These are phyloP conservation scores for Cheilosia grossa DNA, from an alignment of 2,888 invertebrate species.

Conservation along the genomic window DNA sequence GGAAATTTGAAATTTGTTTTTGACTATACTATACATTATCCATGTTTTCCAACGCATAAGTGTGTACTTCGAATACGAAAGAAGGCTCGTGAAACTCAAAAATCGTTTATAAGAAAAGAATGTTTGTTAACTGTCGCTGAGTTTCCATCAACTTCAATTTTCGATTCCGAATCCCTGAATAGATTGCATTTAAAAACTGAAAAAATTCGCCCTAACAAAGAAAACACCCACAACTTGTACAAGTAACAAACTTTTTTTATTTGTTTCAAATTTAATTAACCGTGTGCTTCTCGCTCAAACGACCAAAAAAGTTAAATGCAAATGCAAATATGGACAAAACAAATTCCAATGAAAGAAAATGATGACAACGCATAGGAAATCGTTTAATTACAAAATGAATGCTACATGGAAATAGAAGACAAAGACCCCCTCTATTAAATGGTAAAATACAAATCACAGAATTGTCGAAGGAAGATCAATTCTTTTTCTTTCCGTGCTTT, in stretches of 20 bases:
- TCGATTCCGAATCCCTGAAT: too few species aligned
- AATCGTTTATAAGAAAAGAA: too few species aligned
- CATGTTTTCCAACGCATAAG: too few species aligned
- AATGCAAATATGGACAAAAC: conserved; percentile 42
- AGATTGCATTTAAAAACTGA: too few species aligned
- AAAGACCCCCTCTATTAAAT: conserved; percentile 52
- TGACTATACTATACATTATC: too few species aligned
- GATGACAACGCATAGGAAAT: conserved; percentile 24
- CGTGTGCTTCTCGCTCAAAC: conserved; percentile 26
- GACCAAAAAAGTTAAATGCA: conserved; percentile 32
- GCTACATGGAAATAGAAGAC: conserved; percentile 48
- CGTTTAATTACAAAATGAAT: conserved; percentile 63
- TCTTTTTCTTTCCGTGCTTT: conserved; percentile 79
- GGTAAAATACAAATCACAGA: conserved; percentile 74
- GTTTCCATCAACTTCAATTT: too few species aligned
- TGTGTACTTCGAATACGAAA: too few species aligned
- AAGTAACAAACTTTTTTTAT: conserved; percentile 49
- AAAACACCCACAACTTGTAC: conserved; percentile 6
- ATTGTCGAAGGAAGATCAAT: conserved; percentile 68
- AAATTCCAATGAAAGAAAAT: conserved; percentile 34
- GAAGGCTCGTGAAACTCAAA: too few species aligned
- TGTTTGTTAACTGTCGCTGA: too few species aligned
- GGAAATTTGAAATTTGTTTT: too few species aligned
- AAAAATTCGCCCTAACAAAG: not conserved
- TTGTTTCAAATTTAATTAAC: conserved; percentile 48